phyloP scores from a whole-genome alignment of 2,797 vertebrate genomes.

The Neostethus bicornis region DNA sequence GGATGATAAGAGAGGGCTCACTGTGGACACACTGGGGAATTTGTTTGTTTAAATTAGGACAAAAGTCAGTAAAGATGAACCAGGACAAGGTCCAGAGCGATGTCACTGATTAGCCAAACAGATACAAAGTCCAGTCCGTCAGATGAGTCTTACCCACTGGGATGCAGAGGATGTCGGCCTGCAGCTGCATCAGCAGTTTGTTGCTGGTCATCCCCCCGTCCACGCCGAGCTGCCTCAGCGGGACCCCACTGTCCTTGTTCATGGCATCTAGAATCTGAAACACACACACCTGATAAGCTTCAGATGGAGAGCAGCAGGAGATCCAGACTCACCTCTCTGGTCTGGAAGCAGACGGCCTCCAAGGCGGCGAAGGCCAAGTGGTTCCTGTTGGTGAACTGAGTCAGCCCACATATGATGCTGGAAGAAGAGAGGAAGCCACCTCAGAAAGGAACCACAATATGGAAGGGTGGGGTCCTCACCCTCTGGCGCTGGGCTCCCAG shows the following conservation, averaged over 20 bases:
- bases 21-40: too few species aligned
- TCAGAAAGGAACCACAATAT: background rate
- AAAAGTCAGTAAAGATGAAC: conserved; percentile 13
- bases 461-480: conserved; percentile 78
- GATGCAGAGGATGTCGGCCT: conserved; percentile 92
- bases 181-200: conserved; percentile 92
- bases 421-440: background rate
- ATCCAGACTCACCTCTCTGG: conserved; percentile 77
- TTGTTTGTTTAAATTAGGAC: conserved; percentile 13
- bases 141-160: conserved; percentile 84
- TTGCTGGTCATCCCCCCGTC: conserved; percentile 95
- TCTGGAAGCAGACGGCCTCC: conserved; percentile 78
- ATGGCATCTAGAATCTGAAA: conserved; percentile 91
- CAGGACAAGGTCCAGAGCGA: conserved; percentile 11
- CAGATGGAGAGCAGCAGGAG: too few species aligned
- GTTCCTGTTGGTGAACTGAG: conserved; percentile 94
- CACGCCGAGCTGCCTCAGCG: conserved; percentile 87
- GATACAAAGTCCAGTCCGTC: background rate
- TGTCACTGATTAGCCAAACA: background rate
- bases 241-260: conserved; percentile 89
- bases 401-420: conserved; percentile 96
- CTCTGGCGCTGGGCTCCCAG: conserved; percentile 94
- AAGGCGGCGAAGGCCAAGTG: conserved; percentile 91
- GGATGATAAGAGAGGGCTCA: too few species aligned
- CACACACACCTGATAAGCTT: background rate